These are phyloP conservation scores for Isichthys henryi DNA, from an alignment of 2,113 vertebrate genomes.

Conservation along the genomic window DNA sequence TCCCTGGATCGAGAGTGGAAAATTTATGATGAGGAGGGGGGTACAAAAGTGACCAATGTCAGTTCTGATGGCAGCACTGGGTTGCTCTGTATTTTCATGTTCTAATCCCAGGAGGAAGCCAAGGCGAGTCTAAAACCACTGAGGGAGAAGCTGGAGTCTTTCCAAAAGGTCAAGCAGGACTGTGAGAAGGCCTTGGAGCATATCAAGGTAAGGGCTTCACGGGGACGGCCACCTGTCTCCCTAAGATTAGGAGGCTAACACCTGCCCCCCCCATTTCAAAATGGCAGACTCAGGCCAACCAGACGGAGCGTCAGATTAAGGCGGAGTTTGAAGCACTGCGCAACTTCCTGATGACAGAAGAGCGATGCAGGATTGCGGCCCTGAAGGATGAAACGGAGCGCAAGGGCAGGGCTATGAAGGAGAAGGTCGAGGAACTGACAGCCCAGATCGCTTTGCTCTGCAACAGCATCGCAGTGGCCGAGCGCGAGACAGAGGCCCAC, in stretches of 20 bases:
- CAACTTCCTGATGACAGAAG: conserved; percentile 41
- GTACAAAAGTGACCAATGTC: not conserved
- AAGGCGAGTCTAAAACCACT: not conserved
- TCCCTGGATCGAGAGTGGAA: not conserved
- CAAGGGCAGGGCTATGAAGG: conserved; percentile 36
- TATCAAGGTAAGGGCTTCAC: conserved; percentile 4
- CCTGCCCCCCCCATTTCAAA: not conserved
- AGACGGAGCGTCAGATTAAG: conserved; percentile 38
- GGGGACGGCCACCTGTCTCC: not conserved
- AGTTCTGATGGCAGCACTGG: not conserved
- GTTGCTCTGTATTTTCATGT: not conserved
- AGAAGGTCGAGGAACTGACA: conserved; percentile 36
- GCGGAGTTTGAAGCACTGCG: conserved; percentile 52
- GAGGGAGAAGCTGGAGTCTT: not conserved
- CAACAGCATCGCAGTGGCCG: conserved; percentile 38
- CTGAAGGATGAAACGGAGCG: conserved; percentile 48
- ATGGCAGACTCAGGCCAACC: conserved; percentile 43
- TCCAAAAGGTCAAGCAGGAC: conserved; percentile 13
- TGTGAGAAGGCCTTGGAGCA: conserved; percentile 7
- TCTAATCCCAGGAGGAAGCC: conserved; percentile 10
- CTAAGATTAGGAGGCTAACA: not conserved
- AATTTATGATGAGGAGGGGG: not conserved
- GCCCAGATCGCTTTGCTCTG: conserved; percentile 32
- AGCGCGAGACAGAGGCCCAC: conserved; percentile 40
- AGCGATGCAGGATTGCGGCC: conserved; percentile 37